Evolutionary conservation across 1,140 invertebrate genomes (phyloP), one percentile per base, ranked within the genome.

Genomic region (Episyrphus balteatus): DNA sequence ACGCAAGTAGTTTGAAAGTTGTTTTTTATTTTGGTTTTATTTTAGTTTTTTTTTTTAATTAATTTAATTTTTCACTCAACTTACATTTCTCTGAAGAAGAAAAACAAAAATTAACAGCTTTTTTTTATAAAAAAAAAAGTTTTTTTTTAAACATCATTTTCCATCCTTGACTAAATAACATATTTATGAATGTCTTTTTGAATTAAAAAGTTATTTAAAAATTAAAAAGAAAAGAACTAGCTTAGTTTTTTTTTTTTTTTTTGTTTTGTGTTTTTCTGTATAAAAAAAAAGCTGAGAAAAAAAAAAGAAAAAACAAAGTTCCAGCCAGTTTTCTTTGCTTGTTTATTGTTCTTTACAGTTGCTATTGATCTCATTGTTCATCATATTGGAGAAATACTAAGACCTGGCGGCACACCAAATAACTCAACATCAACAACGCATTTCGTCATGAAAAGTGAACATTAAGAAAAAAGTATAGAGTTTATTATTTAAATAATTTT

Each of bases 281-380:
- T 26, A 26, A 26, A n/a, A n/a, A n/a, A n/a, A 26, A 26, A 26
- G 21, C 21, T 26, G 21, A 26, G 21, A 26, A 26, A 26, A 26
- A 26, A 26, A 26, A 8, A 26, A n/a, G n/a, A 8, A 26, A 26
- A 26, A 26, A 26, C 21, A 3, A 26, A 26, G 8, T 3, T 26
- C 8, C 21, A 3, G 8, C 3, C 21, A 56, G 50, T 70, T 69
- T 61, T 61, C 67, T 65, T 76, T 51, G 50, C 55, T 57, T 50
- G 44, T 42, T 49, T 18, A 21, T 12, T 17, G 47, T 32, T 42
- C 50, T 42, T 86, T 85, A 79, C 84, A 95, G 94, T 98, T 80
- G 94, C 94, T 73, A 97, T 98, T 79, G 92, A 94, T 74, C 80
- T 98, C 70, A 96, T 98, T 75, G 92, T 98, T 61, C 91, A 97